phyloP scores from a whole-genome alignment of 2,113 vertebrate species.

The Oncorhynchus nerka region DNA sequence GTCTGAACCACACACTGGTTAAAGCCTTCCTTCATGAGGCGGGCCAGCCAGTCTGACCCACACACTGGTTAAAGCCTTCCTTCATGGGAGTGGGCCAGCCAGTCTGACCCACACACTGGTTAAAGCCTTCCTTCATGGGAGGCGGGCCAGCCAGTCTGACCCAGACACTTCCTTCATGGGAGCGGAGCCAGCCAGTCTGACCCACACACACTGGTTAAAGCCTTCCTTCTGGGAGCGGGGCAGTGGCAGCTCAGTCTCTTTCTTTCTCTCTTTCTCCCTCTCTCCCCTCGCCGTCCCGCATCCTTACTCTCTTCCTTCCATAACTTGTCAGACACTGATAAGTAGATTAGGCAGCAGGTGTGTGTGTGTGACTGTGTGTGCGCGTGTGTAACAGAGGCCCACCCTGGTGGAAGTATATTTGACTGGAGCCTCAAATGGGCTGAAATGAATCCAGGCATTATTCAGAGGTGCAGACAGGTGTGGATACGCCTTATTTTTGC shows the following conservation, averaged over 20 bases:
- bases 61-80: too few relatives aligned
- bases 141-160: too few relatives aligned
- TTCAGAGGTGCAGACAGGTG: constrained; percentile 55
- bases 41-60: constrained; percentile 63
- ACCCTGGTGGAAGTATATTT: constrained; percentile 38
- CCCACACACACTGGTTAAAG: too few relatives aligned
- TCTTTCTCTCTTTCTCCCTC: constrained; percentile 29
- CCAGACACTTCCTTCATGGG: too few relatives aligned
- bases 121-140: too few relatives aligned
- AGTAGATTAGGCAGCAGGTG: constrained; percentile 60
- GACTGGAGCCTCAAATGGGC: constrained; percentile 6
- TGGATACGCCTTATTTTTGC: constrained; percentile 73
- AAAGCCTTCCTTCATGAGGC: constrained; percentile 17
- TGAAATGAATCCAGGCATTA: constrained; percentile 12
- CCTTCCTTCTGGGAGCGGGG: too few relatives aligned
- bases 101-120: too few relatives aligned
- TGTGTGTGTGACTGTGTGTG: constrained; percentile 22
- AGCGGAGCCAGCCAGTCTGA: too few relatives aligned
- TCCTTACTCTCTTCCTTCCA: constrained; percentile 60
- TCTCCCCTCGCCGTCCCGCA: constrained; percentile 31
- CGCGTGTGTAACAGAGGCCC: constrained; percentile 48
- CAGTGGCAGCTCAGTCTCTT: constrained; percentile 21
- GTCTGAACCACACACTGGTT: too few relatives aligned
- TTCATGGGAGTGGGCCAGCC: too few relatives aligned
- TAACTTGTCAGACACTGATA: constrained; percentile 75